A percentile compares a stretch with the other conserved stretches of the same genome.
These are phyloP conservation scores for Halichoerus grypus DNA, from an alignment of 2,113 vertebrate species.

Conservation along the genomic window DNA sequence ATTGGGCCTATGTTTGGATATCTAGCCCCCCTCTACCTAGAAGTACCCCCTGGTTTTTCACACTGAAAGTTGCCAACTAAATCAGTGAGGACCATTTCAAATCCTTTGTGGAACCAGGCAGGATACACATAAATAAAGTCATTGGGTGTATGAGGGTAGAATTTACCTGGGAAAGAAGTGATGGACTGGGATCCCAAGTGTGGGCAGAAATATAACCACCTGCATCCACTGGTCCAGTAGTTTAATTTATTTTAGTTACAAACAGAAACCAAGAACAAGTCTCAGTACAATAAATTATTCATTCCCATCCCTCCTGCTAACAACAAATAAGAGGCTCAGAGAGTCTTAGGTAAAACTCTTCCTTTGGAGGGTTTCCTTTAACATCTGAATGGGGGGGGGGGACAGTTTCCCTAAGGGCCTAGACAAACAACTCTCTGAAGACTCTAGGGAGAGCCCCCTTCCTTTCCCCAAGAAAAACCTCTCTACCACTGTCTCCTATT, in stretches of 20 bases:
- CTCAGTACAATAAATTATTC: slow-evolving; percentile 83
- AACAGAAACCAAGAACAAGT: slow-evolving; percentile 78
- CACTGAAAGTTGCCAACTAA: neutral
- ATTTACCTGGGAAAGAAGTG: slow-evolving; percentile 47
- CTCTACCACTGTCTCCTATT: neutral
- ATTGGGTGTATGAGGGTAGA: neutral
- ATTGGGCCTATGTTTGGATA: neutral
- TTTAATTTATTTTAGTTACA: slow-evolving; percentile 83
- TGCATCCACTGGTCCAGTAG: slow-evolving; percentile 43
- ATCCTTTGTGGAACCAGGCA: slow-evolving; percentile 47
- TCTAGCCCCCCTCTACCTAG: neutral
- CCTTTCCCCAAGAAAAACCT: slow-evolving; percentile 29
- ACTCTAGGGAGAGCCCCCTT: neutral
- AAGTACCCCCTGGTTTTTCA: slow-evolving; percentile 29
- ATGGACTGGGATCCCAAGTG: neutral
- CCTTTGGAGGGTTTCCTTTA: slow-evolving; percentile 47
- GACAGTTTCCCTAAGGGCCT: neutral
- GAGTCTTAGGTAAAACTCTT: slow-evolving; percentile 51
- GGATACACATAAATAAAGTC: slow-evolving; percentile 21
- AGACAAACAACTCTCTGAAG: neutral
- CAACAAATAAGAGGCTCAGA: slow-evolving; percentile 63
- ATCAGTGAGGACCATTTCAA: slow-evolving; percentile 48
- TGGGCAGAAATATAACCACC: slow-evolving; percentile 56
- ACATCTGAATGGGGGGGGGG: slow-evolving; percentile 32
- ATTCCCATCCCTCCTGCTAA: slow-evolving; percentile 61